phyloP scores from a whole-genome alignment of 1,140 invertebrate species.

The Pectinophora gossypiella region DNA sequence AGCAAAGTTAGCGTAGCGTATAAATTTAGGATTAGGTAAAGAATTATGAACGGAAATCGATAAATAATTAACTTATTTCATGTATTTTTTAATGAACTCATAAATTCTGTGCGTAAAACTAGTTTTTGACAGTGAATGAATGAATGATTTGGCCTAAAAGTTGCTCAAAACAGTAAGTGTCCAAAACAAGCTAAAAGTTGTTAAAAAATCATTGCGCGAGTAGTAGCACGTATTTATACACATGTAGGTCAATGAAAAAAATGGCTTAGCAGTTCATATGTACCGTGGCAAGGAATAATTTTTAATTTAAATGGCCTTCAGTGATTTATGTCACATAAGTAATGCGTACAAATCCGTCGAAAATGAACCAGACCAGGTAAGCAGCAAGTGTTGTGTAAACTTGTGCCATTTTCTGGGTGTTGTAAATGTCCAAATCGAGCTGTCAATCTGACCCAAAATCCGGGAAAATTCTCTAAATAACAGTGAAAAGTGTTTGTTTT shows the following conservation, averaged over 20 bases:
- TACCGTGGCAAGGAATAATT: constrained; percentile 70
- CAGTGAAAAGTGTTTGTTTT: constrained; percentile 35
- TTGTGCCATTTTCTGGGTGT: constrained; percentile 54
- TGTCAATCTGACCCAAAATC: constrained; percentile 75
- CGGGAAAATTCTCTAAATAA: constrained; percentile 46
- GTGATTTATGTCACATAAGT: constrained; percentile 74
- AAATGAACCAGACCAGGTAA: constrained; percentile 72
- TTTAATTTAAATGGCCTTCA: constrained; percentile 76
- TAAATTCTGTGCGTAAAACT: no score
- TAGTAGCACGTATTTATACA: constrained; percentile 57
- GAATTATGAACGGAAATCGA: no score
- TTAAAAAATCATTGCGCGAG: constrained; percentile 38
- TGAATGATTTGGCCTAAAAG: no score
- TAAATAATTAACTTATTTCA: no score
- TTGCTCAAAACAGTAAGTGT: no score
- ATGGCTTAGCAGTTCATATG: constrained; percentile 73
- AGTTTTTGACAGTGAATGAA: no score
- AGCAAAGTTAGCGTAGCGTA: no score
- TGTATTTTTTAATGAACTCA: no score
- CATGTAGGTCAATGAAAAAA: constrained; percentile 73
- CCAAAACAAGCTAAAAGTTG: no score
- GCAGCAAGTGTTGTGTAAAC: constrained; percentile 58
- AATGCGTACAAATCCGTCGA: constrained; percentile 70
- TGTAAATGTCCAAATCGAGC: constrained; percentile 56
- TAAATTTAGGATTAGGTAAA: no score